Evolutionary conservation across 2,113 vertebrate species (phyloP).

Genomic region (Oreocharis arfaki): DNA sequence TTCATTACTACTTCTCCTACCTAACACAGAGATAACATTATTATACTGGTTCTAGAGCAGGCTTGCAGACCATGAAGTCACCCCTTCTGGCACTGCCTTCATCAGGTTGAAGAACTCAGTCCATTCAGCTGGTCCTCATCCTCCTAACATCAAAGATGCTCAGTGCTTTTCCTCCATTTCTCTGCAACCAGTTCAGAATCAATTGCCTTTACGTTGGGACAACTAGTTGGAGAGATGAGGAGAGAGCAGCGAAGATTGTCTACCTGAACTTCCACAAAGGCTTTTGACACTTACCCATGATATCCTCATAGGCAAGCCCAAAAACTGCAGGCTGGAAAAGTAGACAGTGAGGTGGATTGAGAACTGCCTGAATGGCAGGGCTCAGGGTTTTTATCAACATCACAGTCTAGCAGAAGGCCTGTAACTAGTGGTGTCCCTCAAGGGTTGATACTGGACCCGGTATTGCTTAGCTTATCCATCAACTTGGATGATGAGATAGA

Average conservation of each 20-base stretch:
- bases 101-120: background rate
- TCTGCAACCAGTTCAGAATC: background rate
- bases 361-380: background rate
- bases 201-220: background rate
- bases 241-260: background rate
- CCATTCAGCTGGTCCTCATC: background rate
- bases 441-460: rapidly evolving
- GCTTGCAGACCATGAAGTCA: background rate
- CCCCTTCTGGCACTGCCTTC: background rate
- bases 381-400: background rate
- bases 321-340: background rate
- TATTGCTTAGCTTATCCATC: background rate
- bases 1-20: background rate
- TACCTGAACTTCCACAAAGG: background rate
- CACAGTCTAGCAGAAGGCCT: background rate
- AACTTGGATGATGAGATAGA: background rate
- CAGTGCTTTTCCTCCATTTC: background rate
- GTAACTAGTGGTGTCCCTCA: background rate
- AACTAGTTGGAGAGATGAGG: background rate
- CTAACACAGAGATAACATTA: background rate
- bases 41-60: background rate
- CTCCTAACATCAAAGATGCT: background rate
- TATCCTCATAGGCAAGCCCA: background rate
- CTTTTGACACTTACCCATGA: background rate
- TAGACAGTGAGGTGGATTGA: background rate